These are phyloP conservation scores for Babylonia areolata DNA, from an alignment of 1,140 invertebrate genomes.

Conservation along the genomic window DNA sequence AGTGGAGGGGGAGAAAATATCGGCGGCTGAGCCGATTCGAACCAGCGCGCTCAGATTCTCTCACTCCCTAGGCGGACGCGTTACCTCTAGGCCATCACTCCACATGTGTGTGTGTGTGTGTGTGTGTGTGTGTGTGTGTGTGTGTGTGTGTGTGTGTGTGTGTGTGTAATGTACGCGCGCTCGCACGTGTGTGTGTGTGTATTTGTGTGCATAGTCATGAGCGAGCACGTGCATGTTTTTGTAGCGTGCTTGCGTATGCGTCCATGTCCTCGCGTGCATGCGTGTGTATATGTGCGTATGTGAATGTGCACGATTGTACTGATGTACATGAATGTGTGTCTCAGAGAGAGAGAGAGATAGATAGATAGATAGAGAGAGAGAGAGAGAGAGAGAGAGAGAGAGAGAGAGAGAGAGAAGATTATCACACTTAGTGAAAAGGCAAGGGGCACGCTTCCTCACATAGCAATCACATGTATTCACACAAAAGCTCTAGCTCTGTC, in stretches of 20 bases:
- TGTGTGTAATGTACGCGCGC: no score
- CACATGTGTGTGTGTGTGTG: conserved; percentile 20
- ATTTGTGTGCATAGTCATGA: not conserved
- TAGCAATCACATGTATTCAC: no score
- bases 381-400: conserved; percentile 8
- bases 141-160: not conserved
- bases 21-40: no score
- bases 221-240: not conserved
- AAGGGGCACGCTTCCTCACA: no score
- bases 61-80: no score
- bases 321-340: not conserved
- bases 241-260: not conserved
- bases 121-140: not conserved
- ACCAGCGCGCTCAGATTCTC: no score
- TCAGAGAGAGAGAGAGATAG: conserved; percentile 24
- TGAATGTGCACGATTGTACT: not conserved
- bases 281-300: not conserved
- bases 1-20: no score
- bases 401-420: not conserved
- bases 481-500: no score
- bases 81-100: no score
- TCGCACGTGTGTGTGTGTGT: conserved; percentile 18
- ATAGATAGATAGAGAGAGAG: conserved; percentile 28
- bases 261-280: not conserved
- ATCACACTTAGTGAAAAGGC: not conserved